These are phyloP conservation scores for Harpegnathos saltator DNA, from an alignment of 1,140 invertebrate genomes.

Conservation along the genomic window DNA sequence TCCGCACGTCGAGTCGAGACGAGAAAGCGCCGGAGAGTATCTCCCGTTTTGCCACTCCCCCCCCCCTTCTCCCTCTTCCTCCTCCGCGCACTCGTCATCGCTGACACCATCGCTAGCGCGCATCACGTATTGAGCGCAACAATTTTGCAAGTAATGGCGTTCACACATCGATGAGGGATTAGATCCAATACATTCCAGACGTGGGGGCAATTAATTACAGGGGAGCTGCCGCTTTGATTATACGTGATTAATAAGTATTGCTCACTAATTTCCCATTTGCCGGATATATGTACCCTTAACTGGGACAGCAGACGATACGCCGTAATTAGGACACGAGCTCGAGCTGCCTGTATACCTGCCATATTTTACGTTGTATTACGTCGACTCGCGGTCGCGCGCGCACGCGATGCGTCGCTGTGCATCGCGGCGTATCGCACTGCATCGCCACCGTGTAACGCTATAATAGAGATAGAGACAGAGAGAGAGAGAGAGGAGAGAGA, in stretches of 20 bases:
- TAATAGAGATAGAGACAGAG: background rate
- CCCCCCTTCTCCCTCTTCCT: no score
- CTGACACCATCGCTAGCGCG: background rate
- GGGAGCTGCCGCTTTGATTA: constrained; percentile 66
- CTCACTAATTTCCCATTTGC: constrained; percentile 73
- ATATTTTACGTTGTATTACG: constrained; percentile 76
- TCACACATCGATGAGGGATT: constrained; percentile 34
- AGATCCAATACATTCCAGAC: constrained; percentile 23
- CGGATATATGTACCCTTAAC: constrained; percentile 44
- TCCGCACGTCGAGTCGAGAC: no score
- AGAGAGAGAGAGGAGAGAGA: no score
- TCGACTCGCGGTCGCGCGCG: constrained; percentile 13
- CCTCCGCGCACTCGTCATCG: no score
- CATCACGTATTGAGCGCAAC: background rate
- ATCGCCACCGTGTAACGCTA: constrained; percentile 42
- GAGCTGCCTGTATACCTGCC: constrained; percentile 36
- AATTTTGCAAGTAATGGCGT: constrained; percentile 13
- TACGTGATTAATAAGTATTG: constrained; percentile 74
- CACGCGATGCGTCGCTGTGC: no score
- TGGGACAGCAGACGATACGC: constrained; percentile 65
- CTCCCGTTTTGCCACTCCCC: no score
- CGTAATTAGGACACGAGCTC: constrained; percentile 72
- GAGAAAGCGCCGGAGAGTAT: no score
- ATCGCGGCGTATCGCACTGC: constrained; percentile 24
- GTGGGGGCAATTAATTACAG: constrained; percentile 68